phyloP scores from a whole-genome alignment of 2,888 invertebrate species.

The Chelonus formosanus region DNA sequence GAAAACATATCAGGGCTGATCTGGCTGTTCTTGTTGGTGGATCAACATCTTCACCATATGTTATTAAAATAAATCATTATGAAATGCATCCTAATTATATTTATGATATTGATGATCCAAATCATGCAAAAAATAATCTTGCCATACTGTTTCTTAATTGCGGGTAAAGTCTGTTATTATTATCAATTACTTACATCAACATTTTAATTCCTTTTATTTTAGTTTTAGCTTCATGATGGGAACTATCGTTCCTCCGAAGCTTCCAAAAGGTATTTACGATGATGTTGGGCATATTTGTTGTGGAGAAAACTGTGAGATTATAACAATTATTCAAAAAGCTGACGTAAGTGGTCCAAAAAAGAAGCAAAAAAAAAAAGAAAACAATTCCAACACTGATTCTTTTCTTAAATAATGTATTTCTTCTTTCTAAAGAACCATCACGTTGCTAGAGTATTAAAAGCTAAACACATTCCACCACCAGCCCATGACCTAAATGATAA shows the following conservation, averaged over 20 bases:
- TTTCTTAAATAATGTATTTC: neutral
- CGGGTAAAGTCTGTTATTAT: slow-evolving; percentile 37
- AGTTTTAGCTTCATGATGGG: slow-evolving; percentile 39
- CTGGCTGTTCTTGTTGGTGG: slow-evolving; percentile 44
- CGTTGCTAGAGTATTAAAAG: slow-evolving; percentile 29
- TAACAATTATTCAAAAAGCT: slow-evolving; percentile 41
- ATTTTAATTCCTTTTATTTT: slow-evolving; percentile 8
- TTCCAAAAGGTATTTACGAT: slow-evolving; percentile 40
- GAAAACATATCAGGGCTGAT: slow-evolving; percentile 42
- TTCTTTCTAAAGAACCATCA: slow-evolving; percentile 42
- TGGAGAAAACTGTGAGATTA: slow-evolving; percentile 41
- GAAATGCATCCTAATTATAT: slow-evolving; percentile 46
- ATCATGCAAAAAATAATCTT: slow-evolving; percentile 42
- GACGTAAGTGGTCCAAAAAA: slow-evolving; percentile 33
- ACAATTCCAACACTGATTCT: no score
- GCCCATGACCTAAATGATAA: slow-evolving; percentile 34
- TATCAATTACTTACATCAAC: neutral
- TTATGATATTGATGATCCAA: slow-evolving; percentile 39
- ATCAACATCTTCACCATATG: slow-evolving; percentile 37
- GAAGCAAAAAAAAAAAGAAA: neutral
- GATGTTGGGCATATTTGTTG: slow-evolving; percentile 49
- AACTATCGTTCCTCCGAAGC: slow-evolving; percentile 36
- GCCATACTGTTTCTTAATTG: slow-evolving; percentile 47
- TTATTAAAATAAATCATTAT: slow-evolving; percentile 44
- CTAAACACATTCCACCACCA: slow-evolving; percentile 44